Evolutionary conservation across 2,113 vertebrate species (phyloP).

Genomic region (Ptychochromis oligacanthus): DNA sequence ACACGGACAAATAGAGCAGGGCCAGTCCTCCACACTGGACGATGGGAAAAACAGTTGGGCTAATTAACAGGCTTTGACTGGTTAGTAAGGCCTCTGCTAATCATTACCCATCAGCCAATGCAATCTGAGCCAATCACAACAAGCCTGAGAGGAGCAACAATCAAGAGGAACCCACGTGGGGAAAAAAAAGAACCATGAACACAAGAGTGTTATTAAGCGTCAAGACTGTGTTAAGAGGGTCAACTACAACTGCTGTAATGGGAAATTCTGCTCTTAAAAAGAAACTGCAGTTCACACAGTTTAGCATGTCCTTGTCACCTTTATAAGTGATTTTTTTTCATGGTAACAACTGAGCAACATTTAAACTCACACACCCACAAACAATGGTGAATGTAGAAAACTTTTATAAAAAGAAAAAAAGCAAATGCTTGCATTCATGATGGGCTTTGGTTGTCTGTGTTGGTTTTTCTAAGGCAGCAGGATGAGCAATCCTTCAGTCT

Average conservation of each 20-base stretch:
- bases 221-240: conserved; percentile 3
- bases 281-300: neutral
- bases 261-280: neutral
- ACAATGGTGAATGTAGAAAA: neutral
- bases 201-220: neutral
- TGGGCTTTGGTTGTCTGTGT: neutral
- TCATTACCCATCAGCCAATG: conserved; percentile 26
- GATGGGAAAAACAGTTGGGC: conserved; percentile 26
- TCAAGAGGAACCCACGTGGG: conserved; percentile 4
- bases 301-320: neutral
- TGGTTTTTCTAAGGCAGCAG: neutral
- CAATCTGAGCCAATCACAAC: conserved; percentile 25
- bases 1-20: neutral
- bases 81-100: conserved; percentile 16
- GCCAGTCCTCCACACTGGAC: conserved; percentile 17
- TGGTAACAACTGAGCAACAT: neutral
- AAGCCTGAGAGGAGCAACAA: conserved; percentile 2
- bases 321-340: neutral
- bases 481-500: conserved; percentile 29
- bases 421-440: neutral
- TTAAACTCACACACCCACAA: neutral
- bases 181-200: neutral
- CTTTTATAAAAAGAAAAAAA: neutral
- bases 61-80: conserved; percentile 60
- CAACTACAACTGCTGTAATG: neutral